phyloP scores from a whole-genome alignment of 1,140 invertebrate species.

The Limonius californicus region DNA sequence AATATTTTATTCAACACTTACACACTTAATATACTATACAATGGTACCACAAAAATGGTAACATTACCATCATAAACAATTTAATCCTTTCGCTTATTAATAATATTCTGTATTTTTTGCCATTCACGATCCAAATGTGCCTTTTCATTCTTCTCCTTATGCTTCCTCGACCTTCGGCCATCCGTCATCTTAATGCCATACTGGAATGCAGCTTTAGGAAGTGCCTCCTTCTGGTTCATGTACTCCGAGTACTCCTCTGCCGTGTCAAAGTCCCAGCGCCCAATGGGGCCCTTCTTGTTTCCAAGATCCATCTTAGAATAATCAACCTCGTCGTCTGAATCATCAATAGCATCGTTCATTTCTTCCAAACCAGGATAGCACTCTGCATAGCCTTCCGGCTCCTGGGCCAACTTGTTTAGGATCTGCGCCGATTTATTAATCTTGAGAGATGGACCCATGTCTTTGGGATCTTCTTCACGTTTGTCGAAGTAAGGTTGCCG shows the following conservation, averaged over 20 bases:
- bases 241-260: constrained; percentile 98
- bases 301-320: constrained; percentile 99
- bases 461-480: constrained; percentile 39
- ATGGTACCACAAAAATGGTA: too few species aligned
- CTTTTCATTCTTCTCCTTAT: constrained; percentile 93
- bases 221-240: constrained; percentile 96
- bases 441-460: constrained; percentile 30
- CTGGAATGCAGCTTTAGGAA: constrained; percentile 98
- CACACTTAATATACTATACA: too few species aligned
- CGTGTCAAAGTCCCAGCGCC: constrained; percentile 98
- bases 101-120: constrained; percentile 80
- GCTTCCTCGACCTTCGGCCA: constrained; percentile 89
- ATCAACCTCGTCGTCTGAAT: constrained; percentile 96
- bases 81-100: constrained; percentile 50
- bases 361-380: constrained; percentile 95
- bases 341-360: constrained; percentile 93
- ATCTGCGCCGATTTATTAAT: constrained; percentile 52
- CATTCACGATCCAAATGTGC: constrained; percentile 96
- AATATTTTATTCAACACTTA: too few species aligned
- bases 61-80: neutral
- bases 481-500: constrained; percentile 56
- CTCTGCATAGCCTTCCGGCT: constrained; percentile 89
- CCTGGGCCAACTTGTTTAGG: constrained; percentile 71
- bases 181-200: constrained; percentile 99
- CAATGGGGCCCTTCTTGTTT: constrained; percentile 75